Evolutionary conservation across 92 coral and sea anemone species (phyloP).

Genomic region (Paragorgia papillata): DNA sequence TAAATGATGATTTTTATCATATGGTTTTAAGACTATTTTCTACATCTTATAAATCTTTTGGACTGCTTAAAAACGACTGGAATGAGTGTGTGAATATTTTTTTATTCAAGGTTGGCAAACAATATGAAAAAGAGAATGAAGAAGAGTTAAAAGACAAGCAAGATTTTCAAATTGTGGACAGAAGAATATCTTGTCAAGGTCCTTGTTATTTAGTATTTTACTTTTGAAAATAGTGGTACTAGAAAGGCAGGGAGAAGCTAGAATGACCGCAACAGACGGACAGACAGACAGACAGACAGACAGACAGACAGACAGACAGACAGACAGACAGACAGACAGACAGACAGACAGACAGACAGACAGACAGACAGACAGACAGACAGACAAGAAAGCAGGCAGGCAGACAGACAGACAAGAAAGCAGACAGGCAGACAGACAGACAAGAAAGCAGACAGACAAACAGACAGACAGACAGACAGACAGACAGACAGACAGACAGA

Average conservation of each 20-base stretch:
- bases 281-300: too few relatives aligned
- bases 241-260: too few relatives aligned
- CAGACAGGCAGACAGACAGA: too few relatives aligned
- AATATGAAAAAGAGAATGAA: constrained; percentile 87
- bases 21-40: too few relatives aligned
- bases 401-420: too few relatives aligned
- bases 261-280: too few relatives aligned
- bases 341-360: background rate
- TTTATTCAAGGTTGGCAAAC: constrained; percentile 77
- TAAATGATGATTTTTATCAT: constrained; percentile 4
- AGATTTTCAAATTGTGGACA: constrained; percentile 69
- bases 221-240: background rate
- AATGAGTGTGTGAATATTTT: too few relatives aligned
- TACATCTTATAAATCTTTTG: too few relatives aligned
- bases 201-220: background rate
- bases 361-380: background rate
- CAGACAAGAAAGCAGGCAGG: too few relatives aligned
- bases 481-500: background rate
- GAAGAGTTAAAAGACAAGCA: constrained; percentile 91
- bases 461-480: background rate
- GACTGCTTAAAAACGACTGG: too few relatives aligned
- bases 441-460: too few relatives aligned
- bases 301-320: too few relatives aligned
- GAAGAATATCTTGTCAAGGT: background rate
- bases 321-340: background rate